phyloP scores from a whole-genome alignment of 35 echinoderm and acorn worm species.

The Eucidaris tribuloides region DNA sequence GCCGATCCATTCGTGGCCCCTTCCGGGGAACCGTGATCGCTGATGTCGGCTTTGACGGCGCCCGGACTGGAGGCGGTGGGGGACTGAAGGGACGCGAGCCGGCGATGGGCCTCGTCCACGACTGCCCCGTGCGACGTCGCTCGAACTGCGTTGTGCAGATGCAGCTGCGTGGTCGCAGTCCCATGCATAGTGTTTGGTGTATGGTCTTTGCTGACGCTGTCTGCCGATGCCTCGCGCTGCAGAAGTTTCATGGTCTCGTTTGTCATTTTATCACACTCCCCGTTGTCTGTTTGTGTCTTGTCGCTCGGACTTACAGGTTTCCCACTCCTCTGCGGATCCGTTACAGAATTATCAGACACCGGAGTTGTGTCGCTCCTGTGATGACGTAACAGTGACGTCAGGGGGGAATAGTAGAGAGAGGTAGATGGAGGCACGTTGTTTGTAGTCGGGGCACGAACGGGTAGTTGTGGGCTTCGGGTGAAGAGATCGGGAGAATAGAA shows the following conservation, averaged over 20 bases:
- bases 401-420: too few relatives aligned
- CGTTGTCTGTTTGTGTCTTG: background rate
- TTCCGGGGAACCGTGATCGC: slow-evolving; percentile 19
- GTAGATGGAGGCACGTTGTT: too few relatives aligned
- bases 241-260: slow-evolving; percentile 13
- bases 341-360: background rate
- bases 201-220: slow-evolving; percentile 11
- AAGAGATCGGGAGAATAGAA: too few relatives aligned
- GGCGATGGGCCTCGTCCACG: slow-evolving; percentile 9
- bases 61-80: slow-evolving; percentile 10
- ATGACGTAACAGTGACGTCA: slow-evolving; percentile 26
- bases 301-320: background rate
- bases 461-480: too few relatives aligned
- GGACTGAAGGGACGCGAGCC: background rate
- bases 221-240: background rate
- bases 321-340: background rate
- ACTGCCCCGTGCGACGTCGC: slow-evolving; percentile 1
- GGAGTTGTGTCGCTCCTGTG: background rate
- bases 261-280: slow-evolving; percentile 10
- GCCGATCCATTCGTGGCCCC: background rate
- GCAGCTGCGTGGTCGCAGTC: background rate
- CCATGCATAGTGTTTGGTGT: slow-evolving; percentile 2
- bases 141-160: slow-evolving; percentile 24
- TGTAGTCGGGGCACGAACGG: too few relatives aligned
- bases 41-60: background rate